Evolutionary conservation across 2,113 vertebrate species (phyloP).

Genomic region (Micromys minutus): DNA sequence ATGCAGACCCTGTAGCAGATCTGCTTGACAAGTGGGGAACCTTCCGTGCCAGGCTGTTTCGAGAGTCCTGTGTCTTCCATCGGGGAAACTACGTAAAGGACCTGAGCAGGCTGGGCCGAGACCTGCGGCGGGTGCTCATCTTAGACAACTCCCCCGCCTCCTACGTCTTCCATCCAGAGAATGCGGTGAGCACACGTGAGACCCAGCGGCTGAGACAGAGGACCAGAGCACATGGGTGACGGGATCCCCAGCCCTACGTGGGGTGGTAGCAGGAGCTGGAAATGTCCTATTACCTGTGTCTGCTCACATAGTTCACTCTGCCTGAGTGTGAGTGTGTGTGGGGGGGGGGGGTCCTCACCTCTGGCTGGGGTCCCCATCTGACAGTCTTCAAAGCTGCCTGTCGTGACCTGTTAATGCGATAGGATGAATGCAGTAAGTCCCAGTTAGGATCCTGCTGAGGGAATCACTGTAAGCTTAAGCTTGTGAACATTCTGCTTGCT

Average conservation of each 20-base stretch:
- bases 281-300: background rate
- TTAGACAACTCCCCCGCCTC: conserved; percentile 98
- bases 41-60: conserved; percentile 94
- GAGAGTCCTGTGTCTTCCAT: conserved; percentile 98
- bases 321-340: too few species aligned
- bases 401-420: background rate
- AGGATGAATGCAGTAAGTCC: background rate
- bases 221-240: accelerated
- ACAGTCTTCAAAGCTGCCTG: background rate
- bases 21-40: conserved; percentile 96
- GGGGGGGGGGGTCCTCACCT: too few species aligned
- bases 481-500: background rate
- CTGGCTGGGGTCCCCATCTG: too few species aligned
- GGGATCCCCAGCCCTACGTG: background rate
- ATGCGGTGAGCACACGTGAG: conserved; percentile 86
- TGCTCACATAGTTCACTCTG: accelerated
- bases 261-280: too few species aligned
- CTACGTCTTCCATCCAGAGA: conserved; percentile 97
- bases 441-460: background rate
- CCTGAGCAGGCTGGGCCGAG: conserved; percentile 95
- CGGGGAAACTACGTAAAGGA: conserved; percentile 98
- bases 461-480: background rate
- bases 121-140: conserved; percentile 95
- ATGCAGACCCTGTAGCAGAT: conserved; percentile 96
- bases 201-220: background rate